Evolutionary conservation across 92 coral and sea anemone species (phyloP), one percentile per base, ranked within the genome.

Genomic region (Parazoanthus darwini): DNA sequence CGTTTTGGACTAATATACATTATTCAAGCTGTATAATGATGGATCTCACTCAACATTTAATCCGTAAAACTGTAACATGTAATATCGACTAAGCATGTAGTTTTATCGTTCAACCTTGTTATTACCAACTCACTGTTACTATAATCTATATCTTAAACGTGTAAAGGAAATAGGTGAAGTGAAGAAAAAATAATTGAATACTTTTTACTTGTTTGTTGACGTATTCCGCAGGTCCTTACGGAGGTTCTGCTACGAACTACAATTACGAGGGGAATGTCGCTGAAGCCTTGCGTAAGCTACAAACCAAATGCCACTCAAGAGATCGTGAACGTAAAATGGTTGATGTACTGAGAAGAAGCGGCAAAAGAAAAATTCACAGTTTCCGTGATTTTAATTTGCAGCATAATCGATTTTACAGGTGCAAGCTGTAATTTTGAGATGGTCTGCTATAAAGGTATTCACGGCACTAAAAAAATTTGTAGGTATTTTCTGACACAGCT

Each of bases 191-290:
- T 29, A 29, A 14, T 33, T n/a, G 5, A 13, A 13, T 36, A 73
- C 35, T 33, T 73, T 26, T 3, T 13, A 4, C 29, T 0, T 51
- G 58, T 51, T 51, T 51, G 58, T 25, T 36, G 14, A 67, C 13
- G 8, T 71, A 0, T 68, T 25, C 26, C 44, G 15, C 22, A 85
- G 81, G 81, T 29, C 33, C 33, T 29, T 29, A 29, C 33, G 33
- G 33, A 29, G 33, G 33, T 29, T 29, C 33, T 29, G 15, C 88
- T 3, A 68, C 74, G 36, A 14, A 66, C 1, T 85, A 70, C 80
- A 85, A 8, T 4, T 66, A 66, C 50, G 88, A 85, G 77, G 88
- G 88, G 5, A 85, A 85, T 46, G 88, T 85, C 11, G 88, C 88
- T 46, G 58, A 22, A 5, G 88, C 79, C 39, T 43, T 85, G 38